Percentiles rank a stretch among this genome's conserved stretches.
phyloP scores from a whole-genome alignment of 1,140 invertebrate genomes.

The Drosophila tristis region DNA sequence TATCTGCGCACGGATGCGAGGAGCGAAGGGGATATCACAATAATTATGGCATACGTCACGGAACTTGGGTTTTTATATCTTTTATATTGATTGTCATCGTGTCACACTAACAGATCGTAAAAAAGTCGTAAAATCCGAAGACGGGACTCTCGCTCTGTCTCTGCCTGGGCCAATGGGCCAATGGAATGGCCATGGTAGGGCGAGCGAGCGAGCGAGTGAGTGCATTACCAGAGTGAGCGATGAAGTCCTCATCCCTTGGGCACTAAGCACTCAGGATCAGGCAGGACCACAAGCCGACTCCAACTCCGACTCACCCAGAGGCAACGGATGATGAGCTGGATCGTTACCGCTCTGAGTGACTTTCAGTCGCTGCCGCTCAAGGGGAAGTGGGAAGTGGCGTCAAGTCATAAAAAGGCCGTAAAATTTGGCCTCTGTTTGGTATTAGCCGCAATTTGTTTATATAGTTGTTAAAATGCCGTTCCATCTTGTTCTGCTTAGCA shows the following conservation, averaged over 20 bases:
- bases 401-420: slow-evolving; percentile 84
- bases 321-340: slow-evolving; percentile 37
- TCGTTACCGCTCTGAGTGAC: slow-evolving; percentile 52
- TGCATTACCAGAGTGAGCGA: background rate
- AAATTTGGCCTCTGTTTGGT: slow-evolving; percentile 67
- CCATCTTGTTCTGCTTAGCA: slow-evolving; percentile 74
- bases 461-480: slow-evolving; percentile 81
- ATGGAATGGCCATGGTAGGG: too few species aligned
- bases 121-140: slow-evolving; percentile 79
- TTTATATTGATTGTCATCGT: slow-evolving; percentile 83
- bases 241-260: slow-evolving; percentile 35
- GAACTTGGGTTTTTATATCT: slow-evolving; percentile 79
- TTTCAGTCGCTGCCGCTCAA: slow-evolving; percentile 33
- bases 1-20: slow-evolving; percentile 23
- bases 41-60: slow-evolving; percentile 83
- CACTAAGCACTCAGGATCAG: slow-evolving; percentile 38
- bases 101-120: slow-evolving; percentile 83
- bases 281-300: slow-evolving; percentile 12
- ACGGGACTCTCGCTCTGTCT: slow-evolving; percentile 45
- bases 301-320: slow-evolving; percentile 15
- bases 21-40: slow-evolving; percentile 61
- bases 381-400: slow-evolving; percentile 68
- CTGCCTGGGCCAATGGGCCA: background rate
- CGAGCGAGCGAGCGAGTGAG: too few species aligned
- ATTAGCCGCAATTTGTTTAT: slow-evolving; percentile 83